These are phyloP conservation scores for Sebastes trivittatus DNA, from an alignment of 2,797 vertebrate species.

Conservation along the genomic window DNA sequence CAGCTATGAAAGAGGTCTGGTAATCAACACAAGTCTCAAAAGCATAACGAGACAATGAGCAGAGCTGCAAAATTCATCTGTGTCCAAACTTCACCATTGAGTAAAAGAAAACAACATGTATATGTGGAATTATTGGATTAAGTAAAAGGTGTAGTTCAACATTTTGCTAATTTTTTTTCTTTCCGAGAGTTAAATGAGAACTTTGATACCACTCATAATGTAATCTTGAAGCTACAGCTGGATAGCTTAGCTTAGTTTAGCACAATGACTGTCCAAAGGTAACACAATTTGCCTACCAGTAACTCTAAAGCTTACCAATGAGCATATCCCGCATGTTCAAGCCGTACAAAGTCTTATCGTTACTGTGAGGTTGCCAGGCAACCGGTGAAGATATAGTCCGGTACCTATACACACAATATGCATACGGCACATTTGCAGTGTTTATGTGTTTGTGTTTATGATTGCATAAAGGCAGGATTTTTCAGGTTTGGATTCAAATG, in stretches of 20 bases:
- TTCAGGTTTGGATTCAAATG: not conserved
- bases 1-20: not conserved
- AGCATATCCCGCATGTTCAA: not conserved
- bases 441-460: not conserved
- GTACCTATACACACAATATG: not conserved
- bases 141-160: not conserved
- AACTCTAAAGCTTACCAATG: not conserved
- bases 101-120: not conserved
- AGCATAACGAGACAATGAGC: not conserved
- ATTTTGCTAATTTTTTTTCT: not conserved
- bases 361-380: not conserved
- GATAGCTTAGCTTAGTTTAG: not conserved
- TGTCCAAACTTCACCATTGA: not conserved
- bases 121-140: not conserved
- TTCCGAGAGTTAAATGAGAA: not conserved
- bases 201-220: not conserved
- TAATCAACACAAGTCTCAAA: not conserved
- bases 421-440: not conserved
- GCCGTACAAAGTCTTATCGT: not conserved
- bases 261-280: not conserved
- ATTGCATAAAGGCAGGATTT: not conserved
- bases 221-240: not conserved
- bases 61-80: not conserved
- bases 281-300: not conserved
- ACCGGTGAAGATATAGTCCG: not conserved